Conservation (phyloP, 2,888 invertebrate species). For the Pecten maximus region DNA sequence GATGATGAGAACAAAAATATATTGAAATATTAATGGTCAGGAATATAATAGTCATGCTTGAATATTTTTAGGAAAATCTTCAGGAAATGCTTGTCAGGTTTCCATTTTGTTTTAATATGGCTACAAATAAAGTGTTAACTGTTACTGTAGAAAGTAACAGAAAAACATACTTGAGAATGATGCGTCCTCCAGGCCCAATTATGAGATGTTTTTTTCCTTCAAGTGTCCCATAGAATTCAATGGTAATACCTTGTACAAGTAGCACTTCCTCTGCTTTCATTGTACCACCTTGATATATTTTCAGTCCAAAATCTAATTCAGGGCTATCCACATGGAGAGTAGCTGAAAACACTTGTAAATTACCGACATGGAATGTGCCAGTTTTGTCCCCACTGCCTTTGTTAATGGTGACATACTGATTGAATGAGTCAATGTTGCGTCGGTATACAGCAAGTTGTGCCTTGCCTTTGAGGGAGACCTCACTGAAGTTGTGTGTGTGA, state of each 20-base stretch:
- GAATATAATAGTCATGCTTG: not conserved
- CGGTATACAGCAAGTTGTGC: conserved; percentile 72
- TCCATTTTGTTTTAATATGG: no score
- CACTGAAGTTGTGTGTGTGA: conserved; percentile 57
- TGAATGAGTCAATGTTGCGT: conserved; percentile 62
- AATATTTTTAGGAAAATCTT: not conserved
- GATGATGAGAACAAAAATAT: no score
- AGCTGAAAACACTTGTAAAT: conserved; percentile 64
- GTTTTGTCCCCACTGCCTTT: conserved; percentile 69
- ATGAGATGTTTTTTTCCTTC: conserved; percentile 66
- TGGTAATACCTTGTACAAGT: conserved; percentile 67
- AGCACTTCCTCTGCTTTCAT: conserved; percentile 63
- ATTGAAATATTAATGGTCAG: no score
- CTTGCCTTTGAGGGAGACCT: conserved; percentile 64
- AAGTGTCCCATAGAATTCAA: conserved; percentile 67
- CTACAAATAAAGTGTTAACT: not conserved
- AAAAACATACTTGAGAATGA: conserved; percentile 65
- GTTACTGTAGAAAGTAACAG: no score
- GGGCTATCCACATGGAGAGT: conserved; percentile 68
- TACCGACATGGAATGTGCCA: conserved; percentile 67
- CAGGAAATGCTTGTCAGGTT: no score
- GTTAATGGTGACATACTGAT: conserved; percentile 63
- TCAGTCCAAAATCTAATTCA: conserved; percentile 69
- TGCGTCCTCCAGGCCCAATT: conserved; percentile 68
- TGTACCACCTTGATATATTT: conserved; percentile 65